Evolutionary conservation across 2,797 vertebrate genomes (phyloP).

Genomic region (Apodemus agrarius): DNA sequence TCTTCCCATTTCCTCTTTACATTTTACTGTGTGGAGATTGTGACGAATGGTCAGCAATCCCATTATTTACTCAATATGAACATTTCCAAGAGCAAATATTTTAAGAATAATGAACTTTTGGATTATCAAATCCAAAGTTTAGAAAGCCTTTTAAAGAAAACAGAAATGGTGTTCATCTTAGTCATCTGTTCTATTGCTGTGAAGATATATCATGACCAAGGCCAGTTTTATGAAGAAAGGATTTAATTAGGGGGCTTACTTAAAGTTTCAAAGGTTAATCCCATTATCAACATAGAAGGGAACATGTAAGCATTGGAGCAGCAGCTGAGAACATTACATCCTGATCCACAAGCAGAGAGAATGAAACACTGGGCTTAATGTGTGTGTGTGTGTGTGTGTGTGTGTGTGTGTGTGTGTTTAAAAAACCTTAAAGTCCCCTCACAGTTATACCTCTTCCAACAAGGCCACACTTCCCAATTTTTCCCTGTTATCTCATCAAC

Average conservation of each 20-base stretch:
- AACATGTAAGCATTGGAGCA: not conserved
- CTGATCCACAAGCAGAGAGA: not conserved
- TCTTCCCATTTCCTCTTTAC: conserved; percentile 16
- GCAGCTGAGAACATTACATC: not conserved
- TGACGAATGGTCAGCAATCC: conserved; percentile 31
- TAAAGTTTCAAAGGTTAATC: not conserved
- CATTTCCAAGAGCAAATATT: conserved; percentile 63
- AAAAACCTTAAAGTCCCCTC: not conserved
- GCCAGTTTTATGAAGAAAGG: not conserved
- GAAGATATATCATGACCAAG: not conserved
- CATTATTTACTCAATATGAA: conserved; percentile 42
- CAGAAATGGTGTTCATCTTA: not conserved
- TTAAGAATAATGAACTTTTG: not conserved
- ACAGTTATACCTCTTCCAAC: not conserved
- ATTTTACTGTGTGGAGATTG: conserved; percentile 1
- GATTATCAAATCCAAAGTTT: conserved; percentile 55
- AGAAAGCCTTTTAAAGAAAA: conserved; percentile 61
- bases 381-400: too few relatives aligned
- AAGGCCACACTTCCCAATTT: not conserved
- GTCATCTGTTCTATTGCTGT: not conserved
- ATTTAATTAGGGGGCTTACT: not conserved
- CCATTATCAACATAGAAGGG: not conserved
- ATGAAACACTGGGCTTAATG: not conserved
- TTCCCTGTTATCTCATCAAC: not conserved
- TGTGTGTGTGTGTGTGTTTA: too few relatives aligned